These are phyloP conservation scores for Pomatorhinus ruficollis DNA, from an alignment of 2,113 vertebrate species.

Conservation along the genomic window DNA sequence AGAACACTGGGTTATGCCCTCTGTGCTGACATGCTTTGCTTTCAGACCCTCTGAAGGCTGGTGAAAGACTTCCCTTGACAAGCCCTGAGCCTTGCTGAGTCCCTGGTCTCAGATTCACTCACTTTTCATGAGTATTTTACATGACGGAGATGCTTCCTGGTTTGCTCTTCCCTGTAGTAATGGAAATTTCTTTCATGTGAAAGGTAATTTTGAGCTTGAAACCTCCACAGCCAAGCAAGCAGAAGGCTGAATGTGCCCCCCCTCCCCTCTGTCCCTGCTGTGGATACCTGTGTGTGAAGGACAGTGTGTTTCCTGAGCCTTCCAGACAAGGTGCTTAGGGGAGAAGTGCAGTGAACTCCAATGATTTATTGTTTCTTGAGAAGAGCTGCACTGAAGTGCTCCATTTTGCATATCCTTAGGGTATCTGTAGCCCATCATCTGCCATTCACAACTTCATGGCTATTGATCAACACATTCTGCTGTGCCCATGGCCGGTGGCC, in stretches of 20 bases:
- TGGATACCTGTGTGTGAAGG: not conserved
- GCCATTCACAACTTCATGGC: not conserved
- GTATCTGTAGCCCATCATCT: not conserved
- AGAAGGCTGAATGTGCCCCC: not conserved
- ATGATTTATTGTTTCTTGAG: not conserved
- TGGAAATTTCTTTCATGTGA: not conserved
- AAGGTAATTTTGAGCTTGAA: not conserved
- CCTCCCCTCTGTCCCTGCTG: not conserved
- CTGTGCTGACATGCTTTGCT: not conserved
- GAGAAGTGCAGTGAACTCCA: not conserved
- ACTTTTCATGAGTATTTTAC: not conserved
- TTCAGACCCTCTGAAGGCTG: not conserved
- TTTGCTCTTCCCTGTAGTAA: not conserved
- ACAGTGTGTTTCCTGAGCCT: not conserved
- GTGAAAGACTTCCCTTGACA: not conserved
- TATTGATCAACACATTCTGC: not conserved
- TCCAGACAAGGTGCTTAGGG: not conserved
- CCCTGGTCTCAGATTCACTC: not conserved
- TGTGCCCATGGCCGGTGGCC: not conserved
- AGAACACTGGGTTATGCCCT: not conserved
- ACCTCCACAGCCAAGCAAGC: not conserved
- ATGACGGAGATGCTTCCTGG: not conserved
- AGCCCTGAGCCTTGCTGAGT: not conserved
- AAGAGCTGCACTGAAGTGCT: not conserved
- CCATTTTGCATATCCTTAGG: not conserved